Base-by-base conservation (phyloP, 2,797 vertebrate species). In the Smutsia gigantea region DNA sequence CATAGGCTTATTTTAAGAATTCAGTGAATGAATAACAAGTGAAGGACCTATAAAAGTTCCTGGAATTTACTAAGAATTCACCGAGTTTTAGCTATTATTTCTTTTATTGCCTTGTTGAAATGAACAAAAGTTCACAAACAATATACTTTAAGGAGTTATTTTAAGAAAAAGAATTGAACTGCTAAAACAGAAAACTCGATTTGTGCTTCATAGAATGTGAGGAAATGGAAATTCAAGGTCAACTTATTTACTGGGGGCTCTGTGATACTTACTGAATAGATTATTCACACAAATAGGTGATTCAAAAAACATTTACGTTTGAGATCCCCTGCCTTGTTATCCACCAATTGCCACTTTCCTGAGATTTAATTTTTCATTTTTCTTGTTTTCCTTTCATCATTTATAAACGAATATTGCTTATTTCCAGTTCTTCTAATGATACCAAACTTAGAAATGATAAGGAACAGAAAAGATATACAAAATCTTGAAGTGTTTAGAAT, bases 221-320 rank as follows among this genome's bases (percentile, higher is more conserved):
- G 53, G 14, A 89, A 96, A 85, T 90, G 55, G 61, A 93, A 90
- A 95, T 81, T 78, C 79, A 85, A 87, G 23, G n/a, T 78, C 68
- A 34, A 11, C 15, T 49, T 77, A 71, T 88, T 93, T 90, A 77
- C 5, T 3, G 15, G n/a, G 88, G 88, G 7, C 19, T 4, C 19
- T 53, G 34, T 34, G 64, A 63, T 39, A 63, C 1, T 87, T 61
- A 94, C 21, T 71, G 15, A 95, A 49, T n/a, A 89, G 49, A 74
- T 75, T 68, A 68, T 71, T 94, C 42, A 87, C 14, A 31, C 29
- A 71, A 72, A 46, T 42, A 90, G 34, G 74, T 68, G 86, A 46
- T 77, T 86, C 53, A 53, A 21, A 84, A 69, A 68, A 15, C 21
- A 68, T 51, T 39, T 66, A 49, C 7, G 6, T 34, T 63, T 77